phyloP scores from a whole-genome alignment of 2,113 vertebrate genomes.

The Ranitomeya variabilis region DNA sequence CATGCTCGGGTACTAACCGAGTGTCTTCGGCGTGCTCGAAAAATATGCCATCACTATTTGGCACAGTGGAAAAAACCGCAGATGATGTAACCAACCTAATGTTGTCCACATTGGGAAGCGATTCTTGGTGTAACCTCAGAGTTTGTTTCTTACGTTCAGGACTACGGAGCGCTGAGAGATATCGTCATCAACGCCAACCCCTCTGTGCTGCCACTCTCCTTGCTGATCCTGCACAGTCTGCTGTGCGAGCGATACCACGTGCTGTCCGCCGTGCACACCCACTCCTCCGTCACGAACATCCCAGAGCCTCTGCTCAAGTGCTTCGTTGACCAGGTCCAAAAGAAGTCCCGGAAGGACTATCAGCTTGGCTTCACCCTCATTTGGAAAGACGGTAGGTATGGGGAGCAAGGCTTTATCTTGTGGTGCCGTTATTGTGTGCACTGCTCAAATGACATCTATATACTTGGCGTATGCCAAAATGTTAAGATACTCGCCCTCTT shows the following conservation, averaged over 20 bases:
- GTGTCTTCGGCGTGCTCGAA: no score
- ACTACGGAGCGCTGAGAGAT: slow-evolving; percentile 87
- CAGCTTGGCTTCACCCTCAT: slow-evolving; percentile 95
- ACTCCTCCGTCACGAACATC: slow-evolving; percentile 82
- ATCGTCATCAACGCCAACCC: slow-evolving; percentile 95
- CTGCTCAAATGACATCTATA: no score
- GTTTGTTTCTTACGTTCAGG: slow-evolving; percentile 69
- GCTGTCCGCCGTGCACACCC: slow-evolving; percentile 89
- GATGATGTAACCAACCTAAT: no score
- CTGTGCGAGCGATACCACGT: slow-evolving; percentile 85
- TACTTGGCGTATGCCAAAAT: no score
- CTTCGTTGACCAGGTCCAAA: slow-evolving; percentile 82
- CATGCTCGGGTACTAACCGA: no score
- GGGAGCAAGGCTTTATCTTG: no score
- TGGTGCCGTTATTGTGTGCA: no score
- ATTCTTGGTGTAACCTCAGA: not conserved
- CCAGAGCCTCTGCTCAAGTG: slow-evolving; percentile 84
- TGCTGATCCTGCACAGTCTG: slow-evolving; percentile 88
- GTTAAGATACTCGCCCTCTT: no score
- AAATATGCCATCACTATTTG: no score
- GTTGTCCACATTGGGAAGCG: no score
- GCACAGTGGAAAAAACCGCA: no score
- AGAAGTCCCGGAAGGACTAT: slow-evolving; percentile 82
- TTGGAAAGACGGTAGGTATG: slow-evolving; percentile 92
- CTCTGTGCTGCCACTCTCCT: slow-evolving; percentile 80